phyloP scores from a whole-genome alignment of 1,140 invertebrate species.

The Halesus radiatus region DNA sequence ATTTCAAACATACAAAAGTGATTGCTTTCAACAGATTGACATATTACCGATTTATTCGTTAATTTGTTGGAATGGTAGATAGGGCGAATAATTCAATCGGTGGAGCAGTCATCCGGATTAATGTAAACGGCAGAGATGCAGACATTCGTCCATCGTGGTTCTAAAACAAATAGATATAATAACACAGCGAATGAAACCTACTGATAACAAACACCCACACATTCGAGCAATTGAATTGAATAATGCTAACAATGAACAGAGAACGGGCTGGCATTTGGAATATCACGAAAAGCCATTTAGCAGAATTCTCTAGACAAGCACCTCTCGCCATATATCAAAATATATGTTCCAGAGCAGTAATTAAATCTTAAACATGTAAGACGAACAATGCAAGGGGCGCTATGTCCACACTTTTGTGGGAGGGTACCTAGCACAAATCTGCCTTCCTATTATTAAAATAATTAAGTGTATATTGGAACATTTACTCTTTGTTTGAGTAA shows the following conservation, averaged over 20 bases:
- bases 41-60: too few species aligned
- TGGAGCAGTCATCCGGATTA: neutral
- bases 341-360: neutral
- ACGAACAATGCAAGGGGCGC: neutral
- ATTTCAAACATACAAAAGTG: too few species aligned
- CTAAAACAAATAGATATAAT: neutral
- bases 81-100: neutral
- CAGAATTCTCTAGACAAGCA: neutral
- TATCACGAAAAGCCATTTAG: slow-evolving; percentile 1
- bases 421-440: neutral
- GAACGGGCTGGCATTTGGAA: neutral
- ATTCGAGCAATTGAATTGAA: neutral
- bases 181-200: neutral
- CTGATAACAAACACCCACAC: neutral
- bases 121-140: neutral
- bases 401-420: neutral
- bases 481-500: neutral
- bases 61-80: neutral
- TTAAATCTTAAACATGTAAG: neutral
- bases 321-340: slow-evolving; percentile 2
- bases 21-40: too few species aligned
- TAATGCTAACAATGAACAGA: neutral
- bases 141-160: neutral
- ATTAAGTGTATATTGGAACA: neutral
- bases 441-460: neutral